Conservation (phyloP, 2,797 vertebrate genomes). For the Garrulus glandarius region DNA sequence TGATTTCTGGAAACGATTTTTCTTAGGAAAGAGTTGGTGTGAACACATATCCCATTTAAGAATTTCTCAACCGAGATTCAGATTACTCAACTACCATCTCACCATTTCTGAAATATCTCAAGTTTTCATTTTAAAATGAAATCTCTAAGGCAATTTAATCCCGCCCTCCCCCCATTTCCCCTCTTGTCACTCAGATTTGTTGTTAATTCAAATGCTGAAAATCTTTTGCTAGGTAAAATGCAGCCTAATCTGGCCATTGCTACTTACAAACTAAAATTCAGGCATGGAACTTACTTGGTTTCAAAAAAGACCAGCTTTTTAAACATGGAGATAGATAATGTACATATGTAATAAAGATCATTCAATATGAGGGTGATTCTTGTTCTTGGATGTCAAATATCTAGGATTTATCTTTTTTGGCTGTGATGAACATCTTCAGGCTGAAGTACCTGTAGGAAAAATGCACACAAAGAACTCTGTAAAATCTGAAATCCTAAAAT, state of each 20-base stretch:
- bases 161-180: accelerated
- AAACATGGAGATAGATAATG: neutral
- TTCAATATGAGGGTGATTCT: neutral
- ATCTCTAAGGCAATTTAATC: neutral
- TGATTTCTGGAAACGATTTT: neutral
- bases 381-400: neutral
- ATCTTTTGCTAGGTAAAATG: neutral
- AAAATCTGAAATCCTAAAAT: neutral
- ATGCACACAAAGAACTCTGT: neutral
- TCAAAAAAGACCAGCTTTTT: neutral
- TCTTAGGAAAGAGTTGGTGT: neutral
- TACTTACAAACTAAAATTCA: neutral
- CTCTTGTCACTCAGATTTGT: neutral
- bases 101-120: neutral
- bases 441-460: neutral
- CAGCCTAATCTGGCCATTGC: neutral
- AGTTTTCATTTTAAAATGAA: neutral
- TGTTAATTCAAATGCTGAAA: neutral
- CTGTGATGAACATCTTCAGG: neutral
- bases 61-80: neutral
- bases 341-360: neutral
- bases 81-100: neutral
- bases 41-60: neutral
- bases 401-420: neutral
- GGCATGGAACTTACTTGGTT: neutral